Percentiles rank a stretch among this genome's conserved stretches.
Evolutionary conservation across 64 coral and sea anemone species (phyloP).

Genomic region (Dendrophyllia cribrosa): DNA sequence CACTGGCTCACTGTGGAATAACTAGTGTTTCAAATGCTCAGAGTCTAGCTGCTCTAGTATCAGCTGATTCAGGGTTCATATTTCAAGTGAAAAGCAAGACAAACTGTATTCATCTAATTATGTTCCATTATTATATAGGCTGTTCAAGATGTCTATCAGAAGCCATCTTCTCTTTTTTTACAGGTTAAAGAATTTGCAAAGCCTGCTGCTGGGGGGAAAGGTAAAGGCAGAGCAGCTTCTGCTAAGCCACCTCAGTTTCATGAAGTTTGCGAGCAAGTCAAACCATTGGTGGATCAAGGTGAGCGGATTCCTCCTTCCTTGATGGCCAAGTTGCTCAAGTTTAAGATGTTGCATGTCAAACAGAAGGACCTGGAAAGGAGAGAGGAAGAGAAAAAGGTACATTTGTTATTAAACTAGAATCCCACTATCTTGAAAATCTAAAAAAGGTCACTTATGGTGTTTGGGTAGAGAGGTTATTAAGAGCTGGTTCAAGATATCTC

Average conservation of each 20-base stretch:
- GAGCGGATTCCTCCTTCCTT: constrained; percentile 74
- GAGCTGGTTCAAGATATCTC: too few relatives aligned
- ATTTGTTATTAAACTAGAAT: neutral
- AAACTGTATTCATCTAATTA: too few relatives aligned
- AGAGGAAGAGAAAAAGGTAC: constrained; percentile 93
- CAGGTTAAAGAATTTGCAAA: constrained; percentile 94
- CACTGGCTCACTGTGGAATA: too few relatives aligned
- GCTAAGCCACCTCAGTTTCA: constrained; percentile 79
- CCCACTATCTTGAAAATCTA: too few relatives aligned
- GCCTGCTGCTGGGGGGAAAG: constrained; percentile 74
- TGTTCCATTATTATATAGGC: too few relatives aligned
- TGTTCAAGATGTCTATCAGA: neutral
- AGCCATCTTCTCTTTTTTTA: neutral
- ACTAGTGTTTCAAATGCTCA: too few relatives aligned
- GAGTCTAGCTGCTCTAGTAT: too few relatives aligned
- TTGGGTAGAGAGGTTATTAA: too few relatives aligned
- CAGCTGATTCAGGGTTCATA: too few relatives aligned
- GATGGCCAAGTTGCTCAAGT: constrained; percentile 95
- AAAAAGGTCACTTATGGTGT: too few relatives aligned
- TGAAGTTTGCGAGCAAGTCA: constrained; percentile 97
- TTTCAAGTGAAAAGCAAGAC: too few relatives aligned
- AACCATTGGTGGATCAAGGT: constrained; percentile 90
- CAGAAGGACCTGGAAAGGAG: constrained; percentile 91
- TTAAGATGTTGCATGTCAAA: constrained; percentile 90
- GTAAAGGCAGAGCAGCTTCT: constrained; percentile 83